Conservation (phyloP, 2,888 invertebrate species). For the Philonicus albiceps region DNA sequence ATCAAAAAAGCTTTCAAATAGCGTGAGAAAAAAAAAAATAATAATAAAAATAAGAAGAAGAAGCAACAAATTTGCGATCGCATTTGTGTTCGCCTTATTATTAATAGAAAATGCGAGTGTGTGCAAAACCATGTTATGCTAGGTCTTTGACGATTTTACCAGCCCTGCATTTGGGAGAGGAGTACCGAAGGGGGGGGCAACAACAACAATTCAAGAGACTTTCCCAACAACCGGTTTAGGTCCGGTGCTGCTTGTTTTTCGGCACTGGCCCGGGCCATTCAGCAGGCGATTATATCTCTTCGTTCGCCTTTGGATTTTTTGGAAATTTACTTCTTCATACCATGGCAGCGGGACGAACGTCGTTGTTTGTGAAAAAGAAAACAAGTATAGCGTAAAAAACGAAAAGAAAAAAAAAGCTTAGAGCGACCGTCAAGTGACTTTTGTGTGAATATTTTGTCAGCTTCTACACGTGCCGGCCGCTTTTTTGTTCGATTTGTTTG, state of each 20-base stretch:
- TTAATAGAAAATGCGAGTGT: conserved; percentile 14
- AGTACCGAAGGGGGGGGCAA: neutral
- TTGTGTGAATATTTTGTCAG: conserved; percentile 28
- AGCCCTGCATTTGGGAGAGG: neutral
- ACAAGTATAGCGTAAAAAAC: neutral
- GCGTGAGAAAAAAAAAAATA: neutral
- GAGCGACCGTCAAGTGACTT: conserved; percentile 13
- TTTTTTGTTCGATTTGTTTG: conserved; percentile 5
- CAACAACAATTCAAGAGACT: neutral
- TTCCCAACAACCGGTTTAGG: neutral
- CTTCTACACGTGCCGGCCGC: conserved; percentile 18
- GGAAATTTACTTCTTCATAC: neutral
- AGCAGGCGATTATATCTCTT: neutral
- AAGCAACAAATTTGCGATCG: neutral
- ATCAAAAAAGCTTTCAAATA: neutral
- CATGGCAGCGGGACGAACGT: neutral
- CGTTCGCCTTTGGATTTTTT: neutral
- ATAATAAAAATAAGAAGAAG: no score
- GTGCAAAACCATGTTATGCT: conserved; percentile 23
- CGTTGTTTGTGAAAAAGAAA: neutral
- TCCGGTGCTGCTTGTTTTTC: neutral
- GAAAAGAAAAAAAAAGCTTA: neutral
- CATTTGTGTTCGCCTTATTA: conserved; percentile 7
- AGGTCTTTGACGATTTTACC: conserved; percentile 22
- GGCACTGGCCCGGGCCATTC: neutral